These are phyloP conservation scores for Bicyclus anynana DNA, from an alignment of 1,140 invertebrate species.

Conservation along the genomic window DNA sequence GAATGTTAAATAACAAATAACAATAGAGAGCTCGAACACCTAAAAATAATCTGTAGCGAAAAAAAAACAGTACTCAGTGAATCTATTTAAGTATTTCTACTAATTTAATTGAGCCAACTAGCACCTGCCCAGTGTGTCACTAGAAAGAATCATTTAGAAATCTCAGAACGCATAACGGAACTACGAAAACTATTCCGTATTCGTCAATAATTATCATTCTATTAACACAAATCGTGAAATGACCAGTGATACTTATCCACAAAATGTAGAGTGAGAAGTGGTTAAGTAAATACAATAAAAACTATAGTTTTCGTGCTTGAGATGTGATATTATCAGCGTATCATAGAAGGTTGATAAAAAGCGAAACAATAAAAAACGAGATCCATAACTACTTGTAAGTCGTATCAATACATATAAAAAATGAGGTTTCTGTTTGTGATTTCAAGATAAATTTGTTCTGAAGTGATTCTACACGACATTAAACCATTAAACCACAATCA, in stretches of 20 bases:
- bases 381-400: no score
- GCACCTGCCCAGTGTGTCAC: background rate
- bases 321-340: constrained; percentile 8
- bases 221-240: constrained; percentile 14
- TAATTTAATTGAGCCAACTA: background rate
- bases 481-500: no score
- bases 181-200: constrained; percentile 3
- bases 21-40: no score
- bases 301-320: background rate
- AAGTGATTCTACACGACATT: no score
- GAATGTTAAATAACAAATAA: no score
- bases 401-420: no score
- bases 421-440: no score
- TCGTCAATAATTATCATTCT: constrained; percentile 16
- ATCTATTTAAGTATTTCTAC: background rate
- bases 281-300: background rate
- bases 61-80: background rate
- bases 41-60: no score
- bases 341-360: constrained; percentile 10
- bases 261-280: background rate
- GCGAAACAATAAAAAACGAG: constrained; percentile 23
- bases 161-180: constrained; percentile 6
- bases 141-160: background rate
- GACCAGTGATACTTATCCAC: background rate
- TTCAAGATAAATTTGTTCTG: no score